phyloP scores from a whole-genome alignment of 1,140 invertebrate genomes.

The Drusus annulatus region DNA sequence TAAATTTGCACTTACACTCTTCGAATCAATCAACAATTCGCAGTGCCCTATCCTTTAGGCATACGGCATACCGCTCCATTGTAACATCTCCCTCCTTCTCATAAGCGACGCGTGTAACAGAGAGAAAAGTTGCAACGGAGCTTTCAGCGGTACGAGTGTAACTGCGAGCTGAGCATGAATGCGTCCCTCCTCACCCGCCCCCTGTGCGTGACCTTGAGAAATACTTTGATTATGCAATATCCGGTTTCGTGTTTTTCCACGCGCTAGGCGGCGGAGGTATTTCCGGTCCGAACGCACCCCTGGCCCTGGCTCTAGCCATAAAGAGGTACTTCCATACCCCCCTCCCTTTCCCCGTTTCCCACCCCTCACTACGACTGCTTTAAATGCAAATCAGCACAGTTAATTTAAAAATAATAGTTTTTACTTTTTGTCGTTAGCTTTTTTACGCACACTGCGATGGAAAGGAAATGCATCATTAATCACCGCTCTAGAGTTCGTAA shows the following conservation, averaged over 20 bases:
- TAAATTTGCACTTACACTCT: conserved; percentile 28
- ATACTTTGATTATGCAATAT: conserved; percentile 31
- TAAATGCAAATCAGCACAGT: conserved; percentile 22
- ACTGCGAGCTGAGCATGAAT: background rate
- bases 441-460: no score
- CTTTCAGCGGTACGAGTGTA: no score
- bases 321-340: background rate
- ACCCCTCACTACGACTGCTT: background rate
- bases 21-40: conserved; percentile 14
- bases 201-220: conserved; percentile 15
- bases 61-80: no score
- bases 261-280: background rate
- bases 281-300: conserved; percentile 14
- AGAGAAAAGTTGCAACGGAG: no score
- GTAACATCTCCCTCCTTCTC: no score
- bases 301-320: conserved; percentile 2
- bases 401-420: conserved; percentile 15
- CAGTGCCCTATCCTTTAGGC: background rate
- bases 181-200: background rate
- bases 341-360: background rate
- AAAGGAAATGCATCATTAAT: background rate
- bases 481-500: background rate
- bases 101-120: no score
- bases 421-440: background rate
- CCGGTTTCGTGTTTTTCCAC: conserved; percentile 19